Percentiles rank a stretch among this genome's conserved stretches.
Conservation (phyloP, 1,140 invertebrate genomes). For the Proales similis region DNA sequence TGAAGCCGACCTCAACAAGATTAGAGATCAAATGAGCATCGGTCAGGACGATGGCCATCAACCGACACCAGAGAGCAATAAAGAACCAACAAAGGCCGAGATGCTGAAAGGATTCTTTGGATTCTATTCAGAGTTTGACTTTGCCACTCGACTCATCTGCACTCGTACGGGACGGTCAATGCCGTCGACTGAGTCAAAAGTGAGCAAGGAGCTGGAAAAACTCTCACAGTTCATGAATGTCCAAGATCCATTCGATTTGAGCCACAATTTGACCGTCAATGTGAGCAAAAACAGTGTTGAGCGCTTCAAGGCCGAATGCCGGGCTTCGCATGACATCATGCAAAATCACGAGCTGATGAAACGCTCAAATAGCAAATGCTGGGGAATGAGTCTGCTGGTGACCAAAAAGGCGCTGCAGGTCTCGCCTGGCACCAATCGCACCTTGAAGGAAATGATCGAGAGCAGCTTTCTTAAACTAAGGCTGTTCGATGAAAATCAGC, state of each 20-base stretch:
- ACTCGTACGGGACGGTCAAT: neutral
- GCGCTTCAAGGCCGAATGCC: constrained; percentile 9
- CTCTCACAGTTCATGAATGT: constrained; percentile 10
- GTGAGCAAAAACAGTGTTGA: constrained; percentile 27
- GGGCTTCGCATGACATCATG: constrained; percentile 15
- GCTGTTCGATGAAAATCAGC: constrained; percentile 6
- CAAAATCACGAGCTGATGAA: neutral
- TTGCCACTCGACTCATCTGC: neutral
- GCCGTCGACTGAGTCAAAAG: no score
- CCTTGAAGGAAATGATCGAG: constrained; percentile 8
- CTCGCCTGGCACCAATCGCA: neutral
- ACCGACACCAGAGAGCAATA: no score
- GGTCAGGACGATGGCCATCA: no score
- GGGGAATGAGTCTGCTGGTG: constrained; percentile 19
- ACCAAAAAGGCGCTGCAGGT: constrained; percentile 27
- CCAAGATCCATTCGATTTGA: constrained; percentile 32
- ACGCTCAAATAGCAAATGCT: constrained; percentile 8
- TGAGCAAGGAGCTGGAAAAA: constrained; percentile 7
- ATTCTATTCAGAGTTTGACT: constrained; percentile 24
- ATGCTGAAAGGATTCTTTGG: constrained; percentile 36
- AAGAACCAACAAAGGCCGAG: neutral
- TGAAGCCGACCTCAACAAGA: constrained; percentile 8
- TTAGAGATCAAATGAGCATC: no score
- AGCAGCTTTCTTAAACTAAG: constrained; percentile 27
- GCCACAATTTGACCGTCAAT: constrained; percentile 10